A percentile compares a stretch with the other conserved stretches of the same genome.
Evolutionary conservation across 2,888 invertebrate genomes (phyloP).

Genomic region (Alcis repandata): DNA sequence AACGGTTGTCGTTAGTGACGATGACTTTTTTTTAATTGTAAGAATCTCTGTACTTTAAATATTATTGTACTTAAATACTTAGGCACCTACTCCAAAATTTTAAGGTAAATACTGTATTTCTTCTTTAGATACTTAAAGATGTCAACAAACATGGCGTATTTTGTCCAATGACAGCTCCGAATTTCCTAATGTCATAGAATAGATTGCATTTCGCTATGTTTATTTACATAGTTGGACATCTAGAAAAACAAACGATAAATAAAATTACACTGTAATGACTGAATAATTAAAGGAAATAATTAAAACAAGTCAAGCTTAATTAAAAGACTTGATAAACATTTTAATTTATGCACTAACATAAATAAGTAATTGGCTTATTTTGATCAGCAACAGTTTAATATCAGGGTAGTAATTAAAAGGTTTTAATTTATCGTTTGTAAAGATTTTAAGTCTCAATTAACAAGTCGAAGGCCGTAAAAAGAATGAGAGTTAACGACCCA

Average conservation of each 20-base stretch:
- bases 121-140: too few species aligned
- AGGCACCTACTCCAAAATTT: too few species aligned
- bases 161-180: too few species aligned
- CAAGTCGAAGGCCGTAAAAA: slow-evolving; percentile 28
- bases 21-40: slow-evolving; percentile 8
- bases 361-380: slow-evolving; percentile 20
- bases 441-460: slow-evolving; percentile 44
- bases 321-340: slow-evolving; percentile 10
- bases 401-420: slow-evolving; percentile 41
- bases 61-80: too few species aligned
- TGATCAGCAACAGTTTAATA: slow-evolving; percentile 27
- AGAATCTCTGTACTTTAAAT: too few species aligned
- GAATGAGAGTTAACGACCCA: slow-evolving; percentile 17
- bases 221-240: too few species aligned
- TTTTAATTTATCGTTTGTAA: slow-evolving; percentile 44
- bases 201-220: too few species aligned
- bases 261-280: background rate
- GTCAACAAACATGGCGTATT: too few species aligned
- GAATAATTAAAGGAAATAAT: background rate
- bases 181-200: too few species aligned
- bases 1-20: slow-evolving; percentile 27
- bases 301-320: slow-evolving; percentile 12
- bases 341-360: slow-evolving; percentile 10
- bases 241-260: background rate
- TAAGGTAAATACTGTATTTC: too few species aligned